Base-by-base conservation (phyloP, 30 jellyfish, hydroid and myxozoan genomes). In the Euphysa ruthae region DNA sequence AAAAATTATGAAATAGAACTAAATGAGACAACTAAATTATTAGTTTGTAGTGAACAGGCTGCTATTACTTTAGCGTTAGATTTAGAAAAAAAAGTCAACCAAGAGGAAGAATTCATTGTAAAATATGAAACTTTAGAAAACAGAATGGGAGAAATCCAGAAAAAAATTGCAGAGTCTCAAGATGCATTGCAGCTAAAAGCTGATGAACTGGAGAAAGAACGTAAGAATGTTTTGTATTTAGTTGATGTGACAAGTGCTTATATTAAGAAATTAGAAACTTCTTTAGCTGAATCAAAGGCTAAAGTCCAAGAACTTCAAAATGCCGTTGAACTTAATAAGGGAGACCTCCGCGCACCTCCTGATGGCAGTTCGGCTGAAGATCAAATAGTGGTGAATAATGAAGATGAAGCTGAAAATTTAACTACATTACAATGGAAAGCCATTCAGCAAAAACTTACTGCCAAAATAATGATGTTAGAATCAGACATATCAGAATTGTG, bases 221-320 rank as follows among this genome's bases (percentile, higher is more conserved):
- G 98, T 10, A 69, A 64, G 56, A 90, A 90, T 52, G 92, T 90
- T 35, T 61, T 78, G 18, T 85, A 90, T 64, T 72, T 90, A 0
- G 98, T 90, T 32, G 94, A 90, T 22, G 98, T 90, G 22, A 90
- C 98, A n/a, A 81, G 98, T 69, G 95, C 94, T 1, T 90, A 90
- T 55, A 81, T 90, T 25, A 81, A 77, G 32, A 94, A 90, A 46
- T 49, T 90, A 18, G 98, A 90, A 55, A 63, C 60, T 49, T 81
- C 98, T 0, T 49, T 90, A 16, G 21, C 93, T 7, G 94, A 90
- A 52, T 76, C 93, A 46, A 61, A 83, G 29, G 81, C 33, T 1
- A 86, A 79, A 54, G 68, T 78, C 32, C 93, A 66, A 26, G 96
- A 86, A 61, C 93, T 86, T 3, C 94, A 86, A 63, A 79, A 56